A percentile compares a stretch with the other conserved stretches of the same genome.
Evolutionary conservation across 92 coral and sea anemone genomes (phyloP).

Genomic region (Zoanthus gigantus): DNA sequence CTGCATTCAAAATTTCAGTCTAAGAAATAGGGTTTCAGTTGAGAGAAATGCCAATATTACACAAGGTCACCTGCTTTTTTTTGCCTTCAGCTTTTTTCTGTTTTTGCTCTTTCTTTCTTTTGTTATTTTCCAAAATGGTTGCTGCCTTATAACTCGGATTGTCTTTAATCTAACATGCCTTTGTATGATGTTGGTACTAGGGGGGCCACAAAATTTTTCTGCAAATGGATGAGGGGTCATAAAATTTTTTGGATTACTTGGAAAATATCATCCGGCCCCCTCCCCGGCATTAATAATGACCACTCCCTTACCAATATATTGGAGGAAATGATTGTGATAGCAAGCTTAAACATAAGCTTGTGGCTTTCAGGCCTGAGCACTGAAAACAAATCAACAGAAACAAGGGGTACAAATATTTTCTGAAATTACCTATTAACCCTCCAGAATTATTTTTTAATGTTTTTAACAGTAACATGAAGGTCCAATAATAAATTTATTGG

Average conservation of each 20-base stretch:
- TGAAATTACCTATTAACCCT: slow-evolving; percentile 15
- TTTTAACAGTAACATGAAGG: slow-evolving; percentile 15
- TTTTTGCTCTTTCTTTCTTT: slow-evolving; percentile 2
- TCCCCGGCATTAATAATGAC: too few species aligned
- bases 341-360: slow-evolving; percentile 13
- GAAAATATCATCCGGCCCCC: not conserved
- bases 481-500: slow-evolving; percentile 14
- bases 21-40: slow-evolving; percentile 12
- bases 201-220: slow-evolving; percentile 20
- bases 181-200: slow-evolving; percentile 2
- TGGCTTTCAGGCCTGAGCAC: slow-evolving; percentile 14
- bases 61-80: slow-evolving; percentile 14
- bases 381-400: slow-evolving; percentile 12
- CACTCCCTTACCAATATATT: not conserved
- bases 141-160: slow-evolving; percentile 25
- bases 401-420: slow-evolving; percentile 16
- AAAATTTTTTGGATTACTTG: slow-evolving; percentile 8
- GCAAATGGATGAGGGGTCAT: slow-evolving; percentile 19
- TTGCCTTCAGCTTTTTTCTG: slow-evolving; percentile 14
- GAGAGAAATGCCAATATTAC: slow-evolving; percentile 3
- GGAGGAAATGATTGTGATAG: slow-evolving; percentile 5
- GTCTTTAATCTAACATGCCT: slow-evolving; percentile 27
- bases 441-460: slow-evolving; percentile 14
- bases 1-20: slow-evolving; percentile 7
- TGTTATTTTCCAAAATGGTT: slow-evolving; percentile 18